Percentiles rank a stretch among this genome's conserved stretches.
Evolutionary conservation across 1,140 invertebrate species (phyloP).

Genomic region (Rhagoletis pomonella): DNA sequence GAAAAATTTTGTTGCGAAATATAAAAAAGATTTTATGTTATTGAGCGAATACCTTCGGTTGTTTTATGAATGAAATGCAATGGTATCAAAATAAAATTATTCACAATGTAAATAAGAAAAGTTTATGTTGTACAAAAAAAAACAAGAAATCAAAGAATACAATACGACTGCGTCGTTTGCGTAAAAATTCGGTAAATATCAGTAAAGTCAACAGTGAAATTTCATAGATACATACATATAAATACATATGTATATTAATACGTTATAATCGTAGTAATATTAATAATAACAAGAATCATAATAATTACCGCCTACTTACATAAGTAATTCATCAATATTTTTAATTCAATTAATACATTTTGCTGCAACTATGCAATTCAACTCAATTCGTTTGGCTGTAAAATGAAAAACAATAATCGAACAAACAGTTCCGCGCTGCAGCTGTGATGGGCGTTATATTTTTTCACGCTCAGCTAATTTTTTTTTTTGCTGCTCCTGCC

Average conservation of each 20-base stretch:
- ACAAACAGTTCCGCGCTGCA: background rate
- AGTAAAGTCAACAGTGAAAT: slow-evolving; percentile 14
- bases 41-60: slow-evolving; percentile 38
- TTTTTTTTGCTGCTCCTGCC: background rate
- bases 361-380: background rate
- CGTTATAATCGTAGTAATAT: background rate
- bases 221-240: background rate
- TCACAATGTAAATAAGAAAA: background rate
- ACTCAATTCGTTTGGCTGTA: slow-evolving; percentile 2
- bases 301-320: slow-evolving; percentile 31
- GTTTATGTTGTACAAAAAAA: slow-evolving; percentile 2
- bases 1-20: slow-evolving; percentile 33
- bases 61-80: slow-evolving; percentile 48
- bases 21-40: slow-evolving; percentile 49
- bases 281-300: slow-evolving; percentile 43
- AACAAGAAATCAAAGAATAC: background rate
- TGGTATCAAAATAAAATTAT: background rate
- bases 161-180: slow-evolving; percentile 21
- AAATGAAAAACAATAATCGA: background rate
- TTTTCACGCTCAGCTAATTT: background rate
- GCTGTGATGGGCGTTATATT: background rate
- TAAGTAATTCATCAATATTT: background rate
- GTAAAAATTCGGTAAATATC: background rate
- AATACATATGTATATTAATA: slow-evolving; percentile 11
- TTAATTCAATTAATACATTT: slow-evolving; percentile 8